Conservation (phyloP, 2,797 vertebrate genomes). For the Tokudaia muenninki region DNA sequence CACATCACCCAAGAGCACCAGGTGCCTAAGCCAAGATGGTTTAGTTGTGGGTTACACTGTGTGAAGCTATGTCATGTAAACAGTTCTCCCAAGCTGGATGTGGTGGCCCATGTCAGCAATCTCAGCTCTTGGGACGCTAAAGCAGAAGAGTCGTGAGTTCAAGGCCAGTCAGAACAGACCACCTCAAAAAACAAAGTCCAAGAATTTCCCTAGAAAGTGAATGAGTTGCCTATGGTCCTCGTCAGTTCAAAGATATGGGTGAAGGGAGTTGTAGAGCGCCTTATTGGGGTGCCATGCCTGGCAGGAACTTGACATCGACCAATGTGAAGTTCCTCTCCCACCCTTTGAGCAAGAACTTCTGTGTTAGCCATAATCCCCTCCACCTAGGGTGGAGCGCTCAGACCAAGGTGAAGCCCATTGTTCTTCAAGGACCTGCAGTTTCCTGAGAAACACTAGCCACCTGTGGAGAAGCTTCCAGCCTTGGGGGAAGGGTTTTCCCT, state of each 20-base stretch:
- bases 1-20: too few species aligned
- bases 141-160: background rate
- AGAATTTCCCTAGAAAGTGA: slow-evolving; percentile 4
- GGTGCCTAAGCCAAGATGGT: background rate
- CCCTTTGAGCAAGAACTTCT: too few species aligned
- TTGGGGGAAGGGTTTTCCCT: too few species aligned
- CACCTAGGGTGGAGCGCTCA: too few species aligned
- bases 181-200: background rate
- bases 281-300: too few species aligned
- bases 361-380: too few species aligned
- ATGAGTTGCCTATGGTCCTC: background rate
- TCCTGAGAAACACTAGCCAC: too few species aligned
- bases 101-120: background rate
- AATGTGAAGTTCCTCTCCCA: too few species aligned
- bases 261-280: background rate
- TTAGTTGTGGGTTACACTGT: background rate
- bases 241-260: background rate
- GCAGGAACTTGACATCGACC: too few species aligned
- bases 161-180: background rate
- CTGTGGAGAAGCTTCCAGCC: too few species aligned
- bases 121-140: background rate
- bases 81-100: background rate
- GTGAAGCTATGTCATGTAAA: background rate
- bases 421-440: too few species aligned
- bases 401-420: too few species aligned